These are phyloP conservation scores for Percopsis transmontana DNA, from an alignment of 2,113 vertebrate genomes.

Conservation along the genomic window DNA sequence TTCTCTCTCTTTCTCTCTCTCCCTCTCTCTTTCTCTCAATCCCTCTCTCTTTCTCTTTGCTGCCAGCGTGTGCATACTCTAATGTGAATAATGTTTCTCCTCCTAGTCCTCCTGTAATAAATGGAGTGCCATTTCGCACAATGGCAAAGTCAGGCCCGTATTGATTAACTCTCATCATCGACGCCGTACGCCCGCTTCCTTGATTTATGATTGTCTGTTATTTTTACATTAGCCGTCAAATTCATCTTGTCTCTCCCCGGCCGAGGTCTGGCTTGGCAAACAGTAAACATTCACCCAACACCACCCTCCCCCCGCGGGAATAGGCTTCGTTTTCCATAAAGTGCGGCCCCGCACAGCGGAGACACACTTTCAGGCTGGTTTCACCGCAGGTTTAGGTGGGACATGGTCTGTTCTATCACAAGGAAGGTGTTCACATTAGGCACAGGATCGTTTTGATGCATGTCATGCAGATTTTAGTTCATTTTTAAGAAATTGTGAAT, in stretches of 20 bases:
- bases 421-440: not conserved
- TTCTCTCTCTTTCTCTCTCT: constrained; percentile 12
- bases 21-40: not conserved
- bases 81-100: constrained; percentile 84
- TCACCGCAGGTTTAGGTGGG: constrained; percentile 26
- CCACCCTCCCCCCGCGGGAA: constrained; percentile 14
- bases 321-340: constrained; percentile 45
- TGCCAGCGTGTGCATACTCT: constrained; percentile 72
- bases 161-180: constrained; percentile 96
- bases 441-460: not conserved
- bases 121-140: constrained; percentile 94
- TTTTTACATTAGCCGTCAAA: constrained; percentile 96
- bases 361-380: constrained; percentile 42
- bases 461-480: not conserved
- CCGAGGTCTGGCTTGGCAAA: constrained; percentile 81
- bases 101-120: constrained; percentile 85
- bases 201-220: constrained; percentile 93
- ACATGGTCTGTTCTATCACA: constrained; percentile 2
- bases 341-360: constrained; percentile 37
- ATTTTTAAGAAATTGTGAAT: not conserved
- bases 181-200: constrained; percentile 87
- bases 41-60: constrained; percentile 37
- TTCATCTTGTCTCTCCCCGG: constrained; percentile 88
- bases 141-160: constrained; percentile 91
- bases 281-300: constrained; percentile 80